phyloP scores from a whole-genome alignment of 2,797 vertebrate genomes.

The Tapera naevia region DNA sequence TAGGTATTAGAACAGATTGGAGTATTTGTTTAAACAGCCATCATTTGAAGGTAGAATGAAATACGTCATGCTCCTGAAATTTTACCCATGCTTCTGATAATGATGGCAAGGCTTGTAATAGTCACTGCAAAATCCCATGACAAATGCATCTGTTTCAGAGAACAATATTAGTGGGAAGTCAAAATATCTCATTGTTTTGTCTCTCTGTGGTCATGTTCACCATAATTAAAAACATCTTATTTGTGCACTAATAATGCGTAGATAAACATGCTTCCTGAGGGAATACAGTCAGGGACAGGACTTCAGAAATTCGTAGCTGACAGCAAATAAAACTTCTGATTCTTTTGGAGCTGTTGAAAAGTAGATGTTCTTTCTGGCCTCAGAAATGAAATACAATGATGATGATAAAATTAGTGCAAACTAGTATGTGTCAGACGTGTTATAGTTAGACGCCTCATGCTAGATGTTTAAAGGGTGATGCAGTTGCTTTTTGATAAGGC shows the following conservation, averaged over 20 bases:
- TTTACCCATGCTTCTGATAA: not conserved
- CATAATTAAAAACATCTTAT: not conserved
- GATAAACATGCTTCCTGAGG: not conserved
- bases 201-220: not conserved
- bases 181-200: constrained; percentile 1
- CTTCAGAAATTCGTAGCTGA: not conserved
- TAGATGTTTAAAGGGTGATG: not conserved
- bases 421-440: not conserved
- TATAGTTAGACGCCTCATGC: not conserved
- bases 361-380: not conserved
- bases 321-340: not conserved
- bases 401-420: constrained; percentile 22
- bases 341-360: not conserved
- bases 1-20: not conserved
- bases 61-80: not conserved
- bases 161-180: not conserved
- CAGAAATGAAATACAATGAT: not conserved
- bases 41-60: not conserved
- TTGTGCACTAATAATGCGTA: not conserved
- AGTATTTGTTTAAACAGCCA: not conserved
- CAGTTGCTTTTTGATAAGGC: not conserved
- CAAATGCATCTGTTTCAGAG: not conserved
- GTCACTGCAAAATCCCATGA: not conserved
- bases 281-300: not conserved
- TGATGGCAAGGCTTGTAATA: not conserved